Evolutionary conservation across 2,113 vertebrate genomes (phyloP).

Genomic region (Pristiophorus japonicus): DNA sequence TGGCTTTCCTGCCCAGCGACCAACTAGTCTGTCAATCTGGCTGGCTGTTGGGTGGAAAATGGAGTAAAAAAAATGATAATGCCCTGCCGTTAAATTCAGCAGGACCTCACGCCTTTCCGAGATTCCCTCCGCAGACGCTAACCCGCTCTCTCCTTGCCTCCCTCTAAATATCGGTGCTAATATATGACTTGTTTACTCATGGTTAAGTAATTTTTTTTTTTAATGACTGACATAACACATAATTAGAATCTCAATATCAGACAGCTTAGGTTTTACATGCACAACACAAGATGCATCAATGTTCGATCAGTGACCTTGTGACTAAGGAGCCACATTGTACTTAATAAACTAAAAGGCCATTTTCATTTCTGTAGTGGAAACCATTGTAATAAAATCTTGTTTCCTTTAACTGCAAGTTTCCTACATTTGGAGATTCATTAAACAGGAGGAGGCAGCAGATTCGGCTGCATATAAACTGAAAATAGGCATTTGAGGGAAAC

Average conservation of each 20-base stretch:
- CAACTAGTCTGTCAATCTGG: too few relatives aligned
- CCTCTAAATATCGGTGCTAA: too few relatives aligned
- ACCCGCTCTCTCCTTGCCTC: too few relatives aligned
- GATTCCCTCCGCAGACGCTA: too few relatives aligned
- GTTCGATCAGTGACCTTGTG: background rate
- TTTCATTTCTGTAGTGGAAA: background rate
- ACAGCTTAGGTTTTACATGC: background rate
- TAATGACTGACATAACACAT: too few relatives aligned
- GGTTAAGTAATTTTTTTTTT: too few relatives aligned
- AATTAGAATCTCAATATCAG: constrained; percentile 4
- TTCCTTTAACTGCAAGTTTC: background rate
- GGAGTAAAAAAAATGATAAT: too few relatives aligned
- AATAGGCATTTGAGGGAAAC: background rate
- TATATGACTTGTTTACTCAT: too few relatives aligned
- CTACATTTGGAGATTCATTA: background rate
- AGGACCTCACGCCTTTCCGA: too few relatives aligned
- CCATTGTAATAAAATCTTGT: background rate
- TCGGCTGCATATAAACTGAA: background rate
- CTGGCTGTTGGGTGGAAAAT: too few relatives aligned
- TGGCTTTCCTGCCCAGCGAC: too few relatives aligned
- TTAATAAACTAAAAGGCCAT: background rate
- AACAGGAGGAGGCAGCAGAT: background rate
- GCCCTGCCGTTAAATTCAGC: too few relatives aligned
- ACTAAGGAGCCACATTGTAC: background rate
- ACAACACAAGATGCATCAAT: background rate